A percentile compares a stretch with the other conserved stretches of the same genome.
phyloP scores from a whole-genome alignment of 2,888 invertebrate species.

The Electrophaes corylata region DNA sequence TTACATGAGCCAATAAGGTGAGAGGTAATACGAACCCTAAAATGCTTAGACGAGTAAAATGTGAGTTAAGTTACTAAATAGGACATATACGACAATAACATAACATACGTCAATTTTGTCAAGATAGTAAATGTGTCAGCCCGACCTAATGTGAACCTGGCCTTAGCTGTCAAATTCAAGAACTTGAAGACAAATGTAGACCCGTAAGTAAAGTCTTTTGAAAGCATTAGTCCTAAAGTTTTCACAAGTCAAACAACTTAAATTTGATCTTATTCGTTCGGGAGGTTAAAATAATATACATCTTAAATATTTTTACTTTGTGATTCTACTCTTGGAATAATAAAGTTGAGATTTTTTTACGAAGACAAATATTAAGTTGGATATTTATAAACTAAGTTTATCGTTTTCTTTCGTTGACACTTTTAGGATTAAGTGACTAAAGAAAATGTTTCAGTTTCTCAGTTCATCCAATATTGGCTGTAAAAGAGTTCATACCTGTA shows the following conservation, averaged over 20 bases:
- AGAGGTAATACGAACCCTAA: too few relatives aligned
- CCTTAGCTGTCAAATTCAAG: too few relatives aligned
- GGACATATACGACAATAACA: too few relatives aligned
- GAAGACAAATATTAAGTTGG: neutral
- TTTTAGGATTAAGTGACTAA: neutral
- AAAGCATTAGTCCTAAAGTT: neutral
- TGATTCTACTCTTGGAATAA: too few relatives aligned
- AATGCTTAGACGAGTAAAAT: too few relatives aligned
- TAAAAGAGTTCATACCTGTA: neutral
- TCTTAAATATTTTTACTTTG: neutral
- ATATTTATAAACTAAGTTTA: constrained; percentile 2
- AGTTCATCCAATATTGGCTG: neutral
- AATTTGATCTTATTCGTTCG: too few relatives aligned
- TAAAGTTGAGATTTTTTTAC: neutral
- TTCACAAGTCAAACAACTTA: too few relatives aligned
- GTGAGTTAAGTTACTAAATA: too few relatives aligned
- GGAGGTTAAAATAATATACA: neutral
- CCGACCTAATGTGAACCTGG: too few relatives aligned
- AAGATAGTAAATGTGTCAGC: too few relatives aligned
- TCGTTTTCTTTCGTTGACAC: neutral
- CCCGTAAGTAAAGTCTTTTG: neutral
- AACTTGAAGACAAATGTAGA: neutral
- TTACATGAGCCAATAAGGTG: too few relatives aligned
- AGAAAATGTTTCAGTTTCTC: neutral
- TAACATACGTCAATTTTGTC: too few relatives aligned